Evolutionary conservation across 2,113 vertebrate genomes (phyloP).

Genomic region (Cottus gobio): DNA sequence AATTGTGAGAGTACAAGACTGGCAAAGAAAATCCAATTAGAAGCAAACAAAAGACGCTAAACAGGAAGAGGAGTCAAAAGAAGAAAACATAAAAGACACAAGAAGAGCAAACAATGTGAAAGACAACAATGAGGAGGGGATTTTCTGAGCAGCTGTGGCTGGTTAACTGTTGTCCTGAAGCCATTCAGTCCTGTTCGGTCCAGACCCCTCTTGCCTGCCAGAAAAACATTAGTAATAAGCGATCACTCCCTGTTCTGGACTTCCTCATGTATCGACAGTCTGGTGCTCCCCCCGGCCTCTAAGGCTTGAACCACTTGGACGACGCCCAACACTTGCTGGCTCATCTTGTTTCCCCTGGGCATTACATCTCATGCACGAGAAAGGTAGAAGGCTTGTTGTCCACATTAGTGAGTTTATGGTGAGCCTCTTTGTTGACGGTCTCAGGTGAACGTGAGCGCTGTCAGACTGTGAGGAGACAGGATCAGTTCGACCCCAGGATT

Average conservation of each 20-base stretch:
- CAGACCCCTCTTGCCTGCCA: conserved; percentile 48
- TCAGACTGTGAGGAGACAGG: not conserved
- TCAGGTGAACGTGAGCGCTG: conserved; percentile 18
- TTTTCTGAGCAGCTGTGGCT: conserved; percentile 54
- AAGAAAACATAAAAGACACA: not conserved
- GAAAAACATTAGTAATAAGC: conserved; percentile 53
- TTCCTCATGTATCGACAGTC: conserved; percentile 37
- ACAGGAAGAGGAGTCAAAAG: not conserved
- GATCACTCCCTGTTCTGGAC: conserved; percentile 49
- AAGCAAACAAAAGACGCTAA: not conserved
- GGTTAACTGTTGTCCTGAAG: conserved; percentile 47
- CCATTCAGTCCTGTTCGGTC: conserved; percentile 23
- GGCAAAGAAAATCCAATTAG: conserved; percentile 16
- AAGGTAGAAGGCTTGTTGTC: not conserved
- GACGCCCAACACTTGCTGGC: conserved; percentile 22
- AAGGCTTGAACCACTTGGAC: conserved; percentile 48
- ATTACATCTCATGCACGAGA: conserved; percentile 32
- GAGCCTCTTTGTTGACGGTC: conserved; percentile 10
- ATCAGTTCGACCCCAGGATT: not conserved
- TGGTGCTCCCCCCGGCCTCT: conserved; percentile 4
- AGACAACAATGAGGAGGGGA: not conserved
- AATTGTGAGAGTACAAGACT: not conserved
- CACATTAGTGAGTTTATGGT: conserved; percentile 27
- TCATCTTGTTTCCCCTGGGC: not conserved
- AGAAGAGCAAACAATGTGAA: not conserved